Evolutionary conservation across 2,797 vertebrate genomes (phyloP).

Genomic region (Enteromius fasciolatus): DNA sequence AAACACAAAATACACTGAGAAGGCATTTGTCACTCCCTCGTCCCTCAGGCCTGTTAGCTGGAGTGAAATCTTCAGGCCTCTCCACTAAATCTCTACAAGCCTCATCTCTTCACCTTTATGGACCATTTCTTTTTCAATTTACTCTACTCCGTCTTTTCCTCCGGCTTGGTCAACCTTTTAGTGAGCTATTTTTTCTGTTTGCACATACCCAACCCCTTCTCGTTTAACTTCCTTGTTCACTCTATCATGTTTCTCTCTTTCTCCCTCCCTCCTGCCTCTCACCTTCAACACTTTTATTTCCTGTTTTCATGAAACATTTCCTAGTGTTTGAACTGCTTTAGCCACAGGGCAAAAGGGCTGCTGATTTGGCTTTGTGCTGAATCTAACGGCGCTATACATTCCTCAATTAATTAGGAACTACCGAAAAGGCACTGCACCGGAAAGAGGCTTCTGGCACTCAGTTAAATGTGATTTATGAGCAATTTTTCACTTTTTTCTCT

Average conservation of each 20-base stretch:
- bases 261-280: slow-evolving; percentile 13
- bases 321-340: slow-evolving; percentile 34
- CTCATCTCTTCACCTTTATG: slow-evolving; percentile 53
- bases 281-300: slow-evolving; percentile 26
- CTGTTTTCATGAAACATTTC: slow-evolving; percentile 20
- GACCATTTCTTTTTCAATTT: slow-evolving; percentile 59
- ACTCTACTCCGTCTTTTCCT: slow-evolving; percentile 27
- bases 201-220: slow-evolving; percentile 20
- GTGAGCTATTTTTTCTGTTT: slow-evolving; percentile 15
- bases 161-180: slow-evolving; percentile 49
- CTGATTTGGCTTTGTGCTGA: slow-evolving; percentile 25
- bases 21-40: not conserved
- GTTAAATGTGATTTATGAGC: slow-evolving; percentile 41
- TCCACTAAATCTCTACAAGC: slow-evolving; percentile 49
- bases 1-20: not conserved
- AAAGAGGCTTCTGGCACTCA: slow-evolving; percentile 31
- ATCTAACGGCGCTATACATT: not conserved
- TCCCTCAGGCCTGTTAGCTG: slow-evolving; percentile 14
- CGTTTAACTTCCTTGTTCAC: slow-evolving; percentile 26
- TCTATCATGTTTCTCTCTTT: slow-evolving; percentile 18
- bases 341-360: slow-evolving; percentile 5
- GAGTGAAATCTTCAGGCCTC: slow-evolving; percentile 32
- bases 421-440: slow-evolving; percentile 21
- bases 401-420: slow-evolving; percentile 47
- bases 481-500: slow-evolving; percentile 3